Conservation (phyloP, 2,113 vertebrate genomes). For the Lophius piscatorius region DNA sequence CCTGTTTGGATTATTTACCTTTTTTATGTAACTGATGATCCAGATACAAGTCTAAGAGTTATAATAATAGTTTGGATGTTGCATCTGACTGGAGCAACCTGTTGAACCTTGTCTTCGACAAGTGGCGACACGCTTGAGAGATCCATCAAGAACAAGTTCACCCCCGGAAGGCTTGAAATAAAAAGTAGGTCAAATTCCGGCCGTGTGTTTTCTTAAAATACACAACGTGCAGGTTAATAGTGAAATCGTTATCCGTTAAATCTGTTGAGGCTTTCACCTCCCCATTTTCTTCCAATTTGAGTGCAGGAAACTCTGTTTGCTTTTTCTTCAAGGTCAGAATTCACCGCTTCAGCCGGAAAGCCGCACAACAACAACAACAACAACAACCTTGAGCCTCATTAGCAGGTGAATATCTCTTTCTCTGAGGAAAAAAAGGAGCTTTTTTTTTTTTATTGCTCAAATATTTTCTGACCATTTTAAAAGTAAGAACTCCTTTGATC, state of each 20-base stretch:
- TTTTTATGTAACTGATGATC: not conserved
- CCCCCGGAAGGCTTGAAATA: not conserved
- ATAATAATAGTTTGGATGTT: not conserved
- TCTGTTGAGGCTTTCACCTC: slow-evolving; percentile 34
- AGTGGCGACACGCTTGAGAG: slow-evolving; percentile 42
- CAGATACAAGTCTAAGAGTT: not conserved
- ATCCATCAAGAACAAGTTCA: slow-evolving; percentile 22
- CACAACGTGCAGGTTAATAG: too few species aligned
- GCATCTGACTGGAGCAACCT: slow-evolving; percentile 28
- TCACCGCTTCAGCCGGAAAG: too few species aligned
- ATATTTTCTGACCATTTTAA: too few species aligned
- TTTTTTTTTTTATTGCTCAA: too few species aligned
- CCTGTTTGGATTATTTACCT: not conserved
- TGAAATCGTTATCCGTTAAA: slow-evolving; percentile 28
- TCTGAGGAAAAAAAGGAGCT: too few species aligned
- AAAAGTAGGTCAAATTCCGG: slow-evolving; percentile 40
- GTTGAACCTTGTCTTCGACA: slow-evolving; percentile 32
- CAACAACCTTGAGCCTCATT: not conserved
- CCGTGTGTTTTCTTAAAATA: too few species aligned
- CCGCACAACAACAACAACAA: slow-evolving; percentile 14
- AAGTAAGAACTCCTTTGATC: too few species aligned
- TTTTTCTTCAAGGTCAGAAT: slow-evolving; percentile 35
- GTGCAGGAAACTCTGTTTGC: slow-evolving; percentile 50
- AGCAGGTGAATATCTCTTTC: not conserved
- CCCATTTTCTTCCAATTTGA: slow-evolving; percentile 50